Base-by-base conservation (phyloP, 1,140 invertebrate species). In the Dendroctonus ponderosae region DNA sequence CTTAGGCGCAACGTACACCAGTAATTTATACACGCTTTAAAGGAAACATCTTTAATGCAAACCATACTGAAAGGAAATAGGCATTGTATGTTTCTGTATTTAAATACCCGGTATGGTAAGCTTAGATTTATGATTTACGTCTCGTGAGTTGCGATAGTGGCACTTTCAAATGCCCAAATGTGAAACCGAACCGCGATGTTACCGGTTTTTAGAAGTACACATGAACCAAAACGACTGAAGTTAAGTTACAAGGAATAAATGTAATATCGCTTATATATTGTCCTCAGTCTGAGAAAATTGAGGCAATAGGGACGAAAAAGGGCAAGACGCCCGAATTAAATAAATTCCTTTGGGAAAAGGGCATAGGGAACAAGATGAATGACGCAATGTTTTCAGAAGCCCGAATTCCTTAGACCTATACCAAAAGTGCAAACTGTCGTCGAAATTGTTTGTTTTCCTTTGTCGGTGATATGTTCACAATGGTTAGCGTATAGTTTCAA, bases 181-280 rank as follows among this genome's bases (percentile, higher is more conserved):
- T 26, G 26, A 26, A 26, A 2, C 26, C 3, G 3, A 26, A 26
- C 26, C 26, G 26, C 26, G 3, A 1, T 26, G 1, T 26, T 26
- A 26, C 26, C 26, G 26, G 26, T 26, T 26, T 26, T 26, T 26
- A 26, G 26, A 26, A n/a, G n/a, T 26, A 26, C 26, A 26, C 26
- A 26, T 26, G 26, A 26, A 26, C 3, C 26, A 26, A 26, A 26
- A 26, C 26, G 26, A 26, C 26, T 26, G 26, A 26, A 26, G 26
- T 26, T 26, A 26, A 26, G 26, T 3, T 26, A 26, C 1, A 26
- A 26, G 26, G 53, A 38, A 56, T 56, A 56, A 56, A 56, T 56
- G 38, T 56, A 56, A 56, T 56, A 56, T 40, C 53, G 53, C 53
- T 56, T 41, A 56, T 56, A 56, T 56, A 56, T 56, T 56, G 53